A percentile compares a stretch with the other conserved stretches of the same genome.
Conservation (phyloP, 2,888 invertebrate genomes). For the Heteromurus nitidus region DNA sequence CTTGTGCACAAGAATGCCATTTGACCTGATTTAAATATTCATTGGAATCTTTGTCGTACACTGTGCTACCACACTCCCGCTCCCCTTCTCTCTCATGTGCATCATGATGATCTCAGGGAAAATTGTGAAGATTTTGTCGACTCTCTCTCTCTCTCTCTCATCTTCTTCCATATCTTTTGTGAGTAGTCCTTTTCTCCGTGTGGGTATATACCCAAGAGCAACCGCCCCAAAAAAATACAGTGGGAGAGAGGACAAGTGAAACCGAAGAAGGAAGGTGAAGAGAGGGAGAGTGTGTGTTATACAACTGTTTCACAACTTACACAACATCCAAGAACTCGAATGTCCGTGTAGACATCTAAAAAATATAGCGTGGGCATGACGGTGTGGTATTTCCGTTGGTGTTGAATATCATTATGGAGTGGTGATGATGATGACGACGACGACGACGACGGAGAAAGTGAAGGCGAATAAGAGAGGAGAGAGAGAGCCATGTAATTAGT, state of each 20-base stretch:
- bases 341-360: no score
- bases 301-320: no score
- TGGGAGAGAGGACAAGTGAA: no score
- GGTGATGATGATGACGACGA: neutral
- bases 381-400: neutral
- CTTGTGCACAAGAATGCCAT: neutral
- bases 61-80: neutral
- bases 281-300: no score
- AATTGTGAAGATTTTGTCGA: neutral
- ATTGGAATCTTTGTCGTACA: neutral
- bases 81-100: neutral
- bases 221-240: no score
- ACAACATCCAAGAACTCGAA: no score
- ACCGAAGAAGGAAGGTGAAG: no score
- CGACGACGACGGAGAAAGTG: neutral
- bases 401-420: neutral
- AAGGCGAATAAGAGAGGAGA: neutral
- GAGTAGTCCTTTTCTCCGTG: no score
- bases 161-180: no score
- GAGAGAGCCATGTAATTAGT: neutral
- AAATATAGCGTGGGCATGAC: neutral
- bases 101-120: neutral
- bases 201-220: no score
- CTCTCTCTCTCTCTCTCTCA: neutral
- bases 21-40: conserved; percentile 15